Conservation (phyloP, 37 sponge, comb jelly and placozoan species). For the Spongia lamella region DNA sequence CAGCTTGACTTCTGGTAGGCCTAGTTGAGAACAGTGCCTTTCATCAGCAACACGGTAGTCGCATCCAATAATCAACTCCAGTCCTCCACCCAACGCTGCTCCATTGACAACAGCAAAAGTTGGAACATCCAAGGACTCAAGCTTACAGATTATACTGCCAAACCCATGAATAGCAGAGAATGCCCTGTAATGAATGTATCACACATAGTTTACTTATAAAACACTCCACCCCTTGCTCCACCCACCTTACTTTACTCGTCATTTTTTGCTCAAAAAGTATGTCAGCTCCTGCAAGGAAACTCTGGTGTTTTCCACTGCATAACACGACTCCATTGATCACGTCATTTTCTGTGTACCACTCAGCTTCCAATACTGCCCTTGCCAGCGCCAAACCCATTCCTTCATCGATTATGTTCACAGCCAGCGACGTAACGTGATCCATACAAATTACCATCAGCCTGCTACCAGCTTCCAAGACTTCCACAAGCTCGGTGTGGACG, state of each 20-base stretch:
- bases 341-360: conserved; percentile 10
- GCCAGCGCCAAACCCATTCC: conserved; percentile 33
- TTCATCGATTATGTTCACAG: conserved; percentile 51
- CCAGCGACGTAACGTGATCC: not conserved
- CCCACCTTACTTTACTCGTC: not conserved
- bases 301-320: conserved; percentile 43
- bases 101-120: conserved; percentile 62
- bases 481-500: no score
- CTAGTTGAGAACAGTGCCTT: conserved; percentile 41
- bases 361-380: conserved; percentile 7
- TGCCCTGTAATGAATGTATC: conserved; percentile 6
- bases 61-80: conserved; percentile 65
- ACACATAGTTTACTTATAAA: not conserved
- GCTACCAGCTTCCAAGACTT: no score
- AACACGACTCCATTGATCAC: conserved; percentile 40
- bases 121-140: conserved; percentile 62
- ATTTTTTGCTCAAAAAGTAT: conserved; percentile 31
- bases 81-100: conserved; percentile 57
- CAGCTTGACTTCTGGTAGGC: conserved; percentile 63
- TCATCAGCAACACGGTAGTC: conserved; percentile 63
- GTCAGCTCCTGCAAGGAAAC: conserved; percentile 60
- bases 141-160: conserved; percentile 19
- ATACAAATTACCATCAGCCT: no score
- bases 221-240: not conserved
- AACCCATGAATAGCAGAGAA: conserved; percentile 23